Evolutionary conservation across 2,797 vertebrate genomes (phyloP), one percentile per base, ranked within the genome.

Genomic region (Lacerta viridis): DNA sequence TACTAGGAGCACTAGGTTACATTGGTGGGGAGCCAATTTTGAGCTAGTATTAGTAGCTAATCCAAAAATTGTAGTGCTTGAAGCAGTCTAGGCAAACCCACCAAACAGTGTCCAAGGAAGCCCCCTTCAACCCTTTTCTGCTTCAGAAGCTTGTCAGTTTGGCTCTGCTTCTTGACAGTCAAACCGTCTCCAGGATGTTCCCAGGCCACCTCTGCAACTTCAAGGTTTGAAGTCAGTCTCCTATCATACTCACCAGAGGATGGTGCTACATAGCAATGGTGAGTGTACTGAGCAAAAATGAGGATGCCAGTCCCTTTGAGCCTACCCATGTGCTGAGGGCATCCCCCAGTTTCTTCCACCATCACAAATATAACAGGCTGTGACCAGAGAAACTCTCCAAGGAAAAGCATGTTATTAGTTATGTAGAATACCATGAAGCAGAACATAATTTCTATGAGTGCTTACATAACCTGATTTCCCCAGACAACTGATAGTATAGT

Each of bases 111-210:
- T n/a, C 46, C 69, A 59, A 39, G 33, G 17, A 25, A 84, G 33
- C 20, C 74, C 25, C 25, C 55, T 85, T 55, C 20, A 27, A 75
- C 41, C 39, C 13, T 77, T 23, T 36, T 59, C 29, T 77, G 59
- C 59, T 77, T 17, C 72, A 76, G 72, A 85, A 25, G 39, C n/a
- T 86, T 71, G 41, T n/a, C 71, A 43, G 64, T 80, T 79, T 80
- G 66, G n/a, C 25, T 69, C 25, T 86, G 46, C n/a, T 23, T 13
- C 41, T 25, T 36, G 41, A 43, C 10, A 4, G 41, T 41, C 41
- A 77, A 77, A 77, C 23, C 4, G 1, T 11, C 43, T 61, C 23
- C 46, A 13, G n/a, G 7, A 41, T 64, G 27, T n/a, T 36, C 33
- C 46, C 20, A 23, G 50, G 9, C 41, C 41, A 25, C 41, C 5